A percentile compares a stretch with the other conserved stretches of the same genome.
Evolutionary conservation across 1,140 invertebrate species (phyloP).

Genomic region (Procambarus virginalis): DNA sequence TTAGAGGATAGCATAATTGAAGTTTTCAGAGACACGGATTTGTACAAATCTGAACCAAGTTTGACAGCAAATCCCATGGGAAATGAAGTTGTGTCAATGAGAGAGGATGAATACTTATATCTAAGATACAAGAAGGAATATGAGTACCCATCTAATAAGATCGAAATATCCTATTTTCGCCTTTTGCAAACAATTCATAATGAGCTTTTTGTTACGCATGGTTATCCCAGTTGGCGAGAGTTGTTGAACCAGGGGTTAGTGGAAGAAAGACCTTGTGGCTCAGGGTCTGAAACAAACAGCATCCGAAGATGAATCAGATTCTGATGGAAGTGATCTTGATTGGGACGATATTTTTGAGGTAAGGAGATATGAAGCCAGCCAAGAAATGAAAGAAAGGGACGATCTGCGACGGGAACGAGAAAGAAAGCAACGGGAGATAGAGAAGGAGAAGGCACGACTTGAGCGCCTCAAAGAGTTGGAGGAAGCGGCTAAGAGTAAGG

Average conservation of each 20-base stretch:
- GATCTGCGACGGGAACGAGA: conserved; percentile 35
- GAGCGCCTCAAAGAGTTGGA: conserved; percentile 49
- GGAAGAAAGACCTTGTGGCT: conserved; percentile 24
- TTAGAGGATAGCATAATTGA: conserved; percentile 61
- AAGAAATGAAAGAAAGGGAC: conserved; percentile 58
- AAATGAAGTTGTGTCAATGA: conserved; percentile 37
- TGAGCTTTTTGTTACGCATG: conserved; percentile 64
- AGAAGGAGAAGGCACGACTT: conserved; percentile 48
- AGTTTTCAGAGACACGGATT: conserved; percentile 42
- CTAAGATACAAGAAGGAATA: conserved; percentile 64
- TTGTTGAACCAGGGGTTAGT: conserved; percentile 46
- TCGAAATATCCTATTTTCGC: conserved; percentile 64
- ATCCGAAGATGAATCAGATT: conserved; percentile 43
- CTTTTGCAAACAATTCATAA: conserved; percentile 66
- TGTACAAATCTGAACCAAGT: conserved; percentile 31
- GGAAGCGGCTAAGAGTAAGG: conserved; percentile 32
- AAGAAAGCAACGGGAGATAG: conserved; percentile 31
- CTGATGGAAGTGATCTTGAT: conserved; percentile 45
- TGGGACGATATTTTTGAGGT: conserved; percentile 59
- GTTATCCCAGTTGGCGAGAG: conserved; percentile 48
- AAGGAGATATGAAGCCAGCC: conserved; percentile 45
- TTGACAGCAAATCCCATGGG: conserved; percentile 21
- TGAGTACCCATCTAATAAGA: conserved; percentile 42
- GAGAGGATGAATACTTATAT: conserved; percentile 68
- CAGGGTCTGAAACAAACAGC: conserved; percentile 58